phyloP scores from a whole-genome alignment of 2,113 vertebrate species.

The Gymnorhina tibicen region DNA sequence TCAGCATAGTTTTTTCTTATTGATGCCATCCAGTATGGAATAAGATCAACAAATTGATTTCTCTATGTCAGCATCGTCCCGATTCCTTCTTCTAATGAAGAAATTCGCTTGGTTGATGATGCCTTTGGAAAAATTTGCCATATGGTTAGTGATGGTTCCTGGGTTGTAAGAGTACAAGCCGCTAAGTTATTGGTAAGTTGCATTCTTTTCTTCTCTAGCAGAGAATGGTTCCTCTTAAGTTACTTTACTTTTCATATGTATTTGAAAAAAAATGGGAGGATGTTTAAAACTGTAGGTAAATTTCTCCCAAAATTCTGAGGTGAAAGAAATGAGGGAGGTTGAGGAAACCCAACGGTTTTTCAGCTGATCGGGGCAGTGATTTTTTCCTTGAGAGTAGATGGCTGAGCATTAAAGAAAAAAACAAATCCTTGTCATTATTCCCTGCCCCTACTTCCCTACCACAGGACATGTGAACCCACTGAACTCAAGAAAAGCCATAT shows the following conservation, averaged over 20 bases:
- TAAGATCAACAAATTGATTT: background rate
- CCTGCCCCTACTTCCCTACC: background rate
- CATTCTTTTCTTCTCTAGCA: background rate
- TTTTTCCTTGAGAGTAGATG: background rate
- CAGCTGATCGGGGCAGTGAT: background rate
- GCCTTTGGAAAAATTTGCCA: slow-evolving; percentile 97
- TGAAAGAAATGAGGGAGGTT: background rate
- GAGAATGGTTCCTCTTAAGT: background rate
- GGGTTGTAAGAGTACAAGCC: slow-evolving; percentile 95
- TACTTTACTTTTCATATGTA: background rate
- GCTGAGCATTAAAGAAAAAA: background rate
- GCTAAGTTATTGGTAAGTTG: slow-evolving; percentile 89
- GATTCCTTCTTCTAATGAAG: slow-evolving; percentile 95
- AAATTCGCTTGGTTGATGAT: slow-evolving; percentile 95
- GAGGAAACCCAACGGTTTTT: background rate
- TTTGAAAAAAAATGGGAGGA: background rate
- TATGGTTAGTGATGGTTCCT: slow-evolving; percentile 97
- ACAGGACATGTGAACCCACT: background rate
- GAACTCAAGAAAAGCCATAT: background rate
- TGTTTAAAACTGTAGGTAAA: background rate
- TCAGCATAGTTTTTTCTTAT: background rate
- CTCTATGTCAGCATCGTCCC: slow-evolving; percentile 85
- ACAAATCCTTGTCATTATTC: background rate
- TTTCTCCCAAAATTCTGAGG: background rate
- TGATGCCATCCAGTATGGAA: background rate